Evolutionary conservation across 2,888 invertebrate species (phyloP).

Genomic region (Mythimna ferrago): DNA sequence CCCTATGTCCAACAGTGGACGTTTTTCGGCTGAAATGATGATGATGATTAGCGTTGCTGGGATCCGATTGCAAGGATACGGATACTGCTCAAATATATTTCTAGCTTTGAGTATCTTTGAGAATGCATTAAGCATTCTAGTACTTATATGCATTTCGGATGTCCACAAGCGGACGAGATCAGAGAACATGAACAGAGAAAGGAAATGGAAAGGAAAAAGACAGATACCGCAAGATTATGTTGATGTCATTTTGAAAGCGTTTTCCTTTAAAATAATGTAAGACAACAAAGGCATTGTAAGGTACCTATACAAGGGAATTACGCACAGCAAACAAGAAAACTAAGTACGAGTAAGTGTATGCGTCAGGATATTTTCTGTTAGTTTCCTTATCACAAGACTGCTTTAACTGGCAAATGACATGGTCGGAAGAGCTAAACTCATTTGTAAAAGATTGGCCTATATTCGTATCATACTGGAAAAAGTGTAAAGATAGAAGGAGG

Average conservation of each 20-base stretch:
- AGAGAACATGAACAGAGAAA: background rate
- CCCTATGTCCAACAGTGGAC: too few relatives aligned
- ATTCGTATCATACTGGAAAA: too few relatives aligned
- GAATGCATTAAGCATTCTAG: too few relatives aligned
- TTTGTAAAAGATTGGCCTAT: background rate
- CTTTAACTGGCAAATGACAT: too few relatives aligned
- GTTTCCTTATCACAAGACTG: background rate
- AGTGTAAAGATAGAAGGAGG: too few relatives aligned
- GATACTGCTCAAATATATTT: too few relatives aligned
- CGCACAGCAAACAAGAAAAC: background rate
- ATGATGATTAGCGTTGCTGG: too few relatives aligned
- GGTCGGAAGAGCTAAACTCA: background rate
- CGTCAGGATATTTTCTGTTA: background rate
- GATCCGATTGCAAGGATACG: too few relatives aligned
- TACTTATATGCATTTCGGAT: too few relatives aligned
- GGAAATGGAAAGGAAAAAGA: background rate
- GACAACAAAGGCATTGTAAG: background rate
- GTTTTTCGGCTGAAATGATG: too few relatives aligned
- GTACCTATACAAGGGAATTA: background rate
- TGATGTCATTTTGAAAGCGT: background rate
- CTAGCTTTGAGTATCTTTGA: too few relatives aligned
- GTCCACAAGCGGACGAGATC: background rate
- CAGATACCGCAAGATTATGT: background rate
- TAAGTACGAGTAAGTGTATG: background rate
- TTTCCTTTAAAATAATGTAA: background rate